These are phyloP conservation scores for Urocitellus parryii DNA, from an alignment of 2,113 vertebrate genomes.

Conservation along the genomic window DNA sequence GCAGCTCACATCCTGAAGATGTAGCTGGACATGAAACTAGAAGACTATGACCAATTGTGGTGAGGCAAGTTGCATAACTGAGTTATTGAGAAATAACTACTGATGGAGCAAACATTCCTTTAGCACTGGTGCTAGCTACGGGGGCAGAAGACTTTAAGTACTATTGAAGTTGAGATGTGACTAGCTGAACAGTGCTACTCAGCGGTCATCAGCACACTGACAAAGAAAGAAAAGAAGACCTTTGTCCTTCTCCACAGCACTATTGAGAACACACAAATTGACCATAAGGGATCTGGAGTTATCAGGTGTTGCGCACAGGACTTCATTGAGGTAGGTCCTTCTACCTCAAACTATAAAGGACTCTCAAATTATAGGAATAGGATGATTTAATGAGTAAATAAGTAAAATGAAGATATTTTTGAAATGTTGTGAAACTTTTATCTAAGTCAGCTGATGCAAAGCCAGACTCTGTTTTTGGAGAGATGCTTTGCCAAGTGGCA, in stretches of 20 bases:
- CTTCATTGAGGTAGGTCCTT: background rate
- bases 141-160: background rate
- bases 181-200: background rate
- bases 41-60: background rate
- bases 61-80: background rate
- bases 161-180: background rate
- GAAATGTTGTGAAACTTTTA: background rate
- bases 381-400: background rate
- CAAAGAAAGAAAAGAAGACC: background rate
- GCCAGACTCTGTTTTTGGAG: background rate
- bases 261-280: background rate
- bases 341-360: background rate
- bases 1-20: background rate
- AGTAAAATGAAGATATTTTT: constrained; percentile 8
- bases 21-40: background rate
- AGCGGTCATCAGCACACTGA: background rate
- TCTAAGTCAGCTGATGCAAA: background rate
- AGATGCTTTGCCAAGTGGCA: background rate
- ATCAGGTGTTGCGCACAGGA: background rate
- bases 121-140: background rate
- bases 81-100: background rate
- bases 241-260: rapidly evolving
- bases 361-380: background rate
- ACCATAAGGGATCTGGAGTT: background rate
- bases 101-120: background rate